Base-by-base conservation (phyloP, 2,113 vertebrate species). In the Neofelis nebulosa region DNA sequence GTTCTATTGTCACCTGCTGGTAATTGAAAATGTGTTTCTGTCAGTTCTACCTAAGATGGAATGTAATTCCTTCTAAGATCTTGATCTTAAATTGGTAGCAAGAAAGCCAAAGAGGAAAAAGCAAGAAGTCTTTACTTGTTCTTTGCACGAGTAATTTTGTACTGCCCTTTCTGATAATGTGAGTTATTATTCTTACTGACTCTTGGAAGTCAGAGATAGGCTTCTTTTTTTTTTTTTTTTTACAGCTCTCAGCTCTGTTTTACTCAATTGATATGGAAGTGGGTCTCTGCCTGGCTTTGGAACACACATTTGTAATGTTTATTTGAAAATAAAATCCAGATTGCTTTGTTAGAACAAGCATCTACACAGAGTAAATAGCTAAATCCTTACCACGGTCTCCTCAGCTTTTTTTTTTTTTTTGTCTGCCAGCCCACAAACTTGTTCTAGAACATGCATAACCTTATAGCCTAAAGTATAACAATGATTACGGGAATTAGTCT, bases 11-110 rank as follows among this genome's bases (percentile, higher is more conserved):
- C 98, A 98, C 97, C 96, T 63, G 0, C 98, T 98, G 98, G 98
- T 99, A 99, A 99, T 99, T 99, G 99, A 98, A 99, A 99, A 99
- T 98, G 98, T 98, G 98, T 98, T 99, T 98, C 98, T 98, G 98
- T 98, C 99, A 98, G 92, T 97, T 98, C 97, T 97, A 80, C 97
- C 98, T 98, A 98, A 98, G 98, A 98, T 90, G 95, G 98, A 98
- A 98, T 97, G 98, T 97, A 99, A 99, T 99, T 99, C 98, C 98
- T 97, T 97, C 98, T 93, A 98, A 99, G 98, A 99, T 99, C 98
- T 98, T 97, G 98, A 99, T 99, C 99, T 98, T 98, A 98, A 98
- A 98, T 98, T 98, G 98, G 98, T 48, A 96, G 98, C 97, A 98
- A 98, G 95, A 93, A 97, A 96, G 89, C 96, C 98, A 95, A 93